Conservation (phyloP, 2,888 invertebrate species). For the Drosophila recens region DNA sequence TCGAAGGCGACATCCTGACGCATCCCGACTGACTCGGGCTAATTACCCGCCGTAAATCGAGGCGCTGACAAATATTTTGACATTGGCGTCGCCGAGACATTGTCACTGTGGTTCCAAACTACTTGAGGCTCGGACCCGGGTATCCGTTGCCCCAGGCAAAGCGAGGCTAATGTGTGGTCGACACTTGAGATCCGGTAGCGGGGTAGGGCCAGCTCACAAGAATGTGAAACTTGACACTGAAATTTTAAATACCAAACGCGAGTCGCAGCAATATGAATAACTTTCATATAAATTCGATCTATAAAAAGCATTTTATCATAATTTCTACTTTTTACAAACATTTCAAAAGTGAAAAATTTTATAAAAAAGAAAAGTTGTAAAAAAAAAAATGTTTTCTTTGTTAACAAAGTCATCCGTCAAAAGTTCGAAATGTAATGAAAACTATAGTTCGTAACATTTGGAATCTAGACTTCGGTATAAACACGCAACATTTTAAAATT, state of each 20-base stretch:
- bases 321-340: neutral
- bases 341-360: no score
- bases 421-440: neutral
- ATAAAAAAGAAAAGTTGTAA: no score
- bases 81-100: conserved; percentile 60
- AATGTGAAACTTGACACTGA: conserved; percentile 38
- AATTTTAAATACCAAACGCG: conserved; percentile 7
- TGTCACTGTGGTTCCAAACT: conserved; percentile 42
- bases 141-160: conserved; percentile 13
- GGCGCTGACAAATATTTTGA: conserved; percentile 79
- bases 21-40: conserved; percentile 38
- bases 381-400: conserved; percentile 3
- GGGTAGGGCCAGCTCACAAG: conserved; percentile 1
- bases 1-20: conserved; percentile 72
- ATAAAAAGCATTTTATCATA: neutral
- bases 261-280: conserved; percentile 5
- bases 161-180: conserved; percentile 55
- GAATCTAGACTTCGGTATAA: neutral
- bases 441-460: neutral
- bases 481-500: neutral
- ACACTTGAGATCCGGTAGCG: conserved; percentile 61
- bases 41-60: conserved; percentile 68
- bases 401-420: neutral
- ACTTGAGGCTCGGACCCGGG: conserved; percentile 48
- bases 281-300: neutral